Evolutionary conservation across 2,888 invertebrate genomes (phyloP).

Genomic region (Synergus umbraculus): DNA sequence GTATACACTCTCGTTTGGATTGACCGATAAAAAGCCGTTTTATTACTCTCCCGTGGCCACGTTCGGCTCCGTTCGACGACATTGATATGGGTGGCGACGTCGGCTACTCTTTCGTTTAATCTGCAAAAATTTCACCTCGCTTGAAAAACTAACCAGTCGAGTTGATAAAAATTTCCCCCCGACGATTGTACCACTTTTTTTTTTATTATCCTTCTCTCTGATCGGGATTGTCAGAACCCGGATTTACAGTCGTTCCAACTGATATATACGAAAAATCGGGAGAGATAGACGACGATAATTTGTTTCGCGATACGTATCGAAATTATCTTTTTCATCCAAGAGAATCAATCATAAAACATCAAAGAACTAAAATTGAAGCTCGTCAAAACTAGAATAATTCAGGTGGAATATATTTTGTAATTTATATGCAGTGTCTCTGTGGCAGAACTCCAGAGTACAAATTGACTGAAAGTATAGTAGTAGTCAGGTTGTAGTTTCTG

Average conservation of each 20-base stretch:
- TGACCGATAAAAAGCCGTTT: slow-evolving; percentile 55
- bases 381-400: no score
- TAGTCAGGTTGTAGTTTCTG: no score
- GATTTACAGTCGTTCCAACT: background rate
- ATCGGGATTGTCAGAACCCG: background rate
- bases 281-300: background rate
- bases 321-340: background rate
- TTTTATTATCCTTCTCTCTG: background rate
- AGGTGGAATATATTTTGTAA: no score
- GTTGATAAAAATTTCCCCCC: slow-evolving; percentile 1
- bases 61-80: slow-evolving; percentile 26
- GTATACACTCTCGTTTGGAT: slow-evolving; percentile 53
- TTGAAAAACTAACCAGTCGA: background rate
- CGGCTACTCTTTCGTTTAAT: slow-evolving; percentile 17
- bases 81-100: slow-evolving; percentile 27
- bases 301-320: background rate
- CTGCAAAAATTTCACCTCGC: slow-evolving; percentile 6
- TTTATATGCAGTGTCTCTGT: no score
- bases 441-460: no score
- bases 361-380: background rate
- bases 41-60: slow-evolving; percentile 48
- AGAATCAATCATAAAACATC: background rate
- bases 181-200: background rate
- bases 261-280: background rate
- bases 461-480: no score